Evolutionary conservation across 1,140 invertebrate genomes (phyloP).

Genomic region (Psix sp.): DNA sequence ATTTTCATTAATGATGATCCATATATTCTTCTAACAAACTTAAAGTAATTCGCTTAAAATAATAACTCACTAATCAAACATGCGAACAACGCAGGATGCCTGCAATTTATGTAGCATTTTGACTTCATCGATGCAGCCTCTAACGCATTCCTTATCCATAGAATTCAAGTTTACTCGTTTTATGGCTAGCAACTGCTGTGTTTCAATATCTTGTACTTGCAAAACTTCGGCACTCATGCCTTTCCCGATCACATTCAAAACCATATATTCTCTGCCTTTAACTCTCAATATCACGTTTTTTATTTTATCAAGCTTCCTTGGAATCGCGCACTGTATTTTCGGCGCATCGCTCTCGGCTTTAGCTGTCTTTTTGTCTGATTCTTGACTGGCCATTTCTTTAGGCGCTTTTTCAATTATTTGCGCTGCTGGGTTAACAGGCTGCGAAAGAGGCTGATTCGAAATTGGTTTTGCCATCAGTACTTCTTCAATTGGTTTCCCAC

Average conservation of each 20-base stretch:
- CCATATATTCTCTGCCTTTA: slow-evolving; percentile 68
- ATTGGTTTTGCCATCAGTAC: slow-evolving; percentile 2
- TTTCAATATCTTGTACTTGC: slow-evolving; percentile 72
- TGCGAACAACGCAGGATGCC: slow-evolving; percentile 88
- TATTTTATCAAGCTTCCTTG: slow-evolving; percentile 2
- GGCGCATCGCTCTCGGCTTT: not conserved
- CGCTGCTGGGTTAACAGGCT: not conserved
- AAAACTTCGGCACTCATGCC: slow-evolving; percentile 81
- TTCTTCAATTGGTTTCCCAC: too few relatives aligned
- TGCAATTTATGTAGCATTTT: slow-evolving; percentile 89
- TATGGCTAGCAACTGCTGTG: slow-evolving; percentile 78
- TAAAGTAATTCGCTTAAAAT: not conserved
- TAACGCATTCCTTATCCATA: slow-evolving; percentile 82
- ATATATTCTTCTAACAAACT: too few relatives aligned
- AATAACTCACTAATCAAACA: slow-evolving; percentile 91
- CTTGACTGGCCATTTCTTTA: not conserved
- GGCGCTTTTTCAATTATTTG: not conserved
- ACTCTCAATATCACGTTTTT: slow-evolving; percentile 56
- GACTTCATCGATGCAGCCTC: slow-evolving; percentile 95
- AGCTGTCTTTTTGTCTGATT: not conserved
- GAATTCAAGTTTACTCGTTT: slow-evolving; percentile 77
- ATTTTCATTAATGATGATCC: too few relatives aligned
- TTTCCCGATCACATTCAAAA: slow-evolving; percentile 75
- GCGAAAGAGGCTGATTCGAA: not conserved
- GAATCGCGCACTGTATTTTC: slow-evolving; percentile 44